These are phyloP conservation scores for Indicator indicator DNA, from an alignment of 2,113 vertebrate species.

Conservation along the genomic window DNA sequence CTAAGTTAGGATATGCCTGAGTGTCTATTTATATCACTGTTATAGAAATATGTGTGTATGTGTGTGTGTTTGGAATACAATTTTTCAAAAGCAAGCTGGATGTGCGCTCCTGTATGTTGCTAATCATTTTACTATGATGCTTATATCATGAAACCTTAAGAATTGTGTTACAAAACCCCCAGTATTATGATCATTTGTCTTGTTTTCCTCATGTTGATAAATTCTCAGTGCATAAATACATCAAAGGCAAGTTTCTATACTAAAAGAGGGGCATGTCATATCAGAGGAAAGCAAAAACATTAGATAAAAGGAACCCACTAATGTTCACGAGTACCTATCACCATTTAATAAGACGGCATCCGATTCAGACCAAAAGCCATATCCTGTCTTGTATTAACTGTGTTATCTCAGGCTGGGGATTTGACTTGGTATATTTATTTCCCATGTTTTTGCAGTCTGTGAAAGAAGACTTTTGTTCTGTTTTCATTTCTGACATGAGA, in stretches of 20 bases:
- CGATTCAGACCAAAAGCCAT: constrained; percentile 11
- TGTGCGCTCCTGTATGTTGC: not conserved
- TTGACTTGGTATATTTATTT: constrained; percentile 14
- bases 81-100: constrained; percentile 24
- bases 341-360: constrained; percentile 4
- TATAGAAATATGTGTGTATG: not conserved
- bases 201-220: not conserved
- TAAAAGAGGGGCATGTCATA: not conserved
- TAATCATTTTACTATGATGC: not conserved
- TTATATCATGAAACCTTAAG: not conserved
- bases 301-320: constrained; percentile 14
- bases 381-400: not conserved
- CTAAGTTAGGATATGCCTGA: not conserved
- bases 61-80: not conserved
- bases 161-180: not conserved
- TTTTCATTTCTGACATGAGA: not conserved
- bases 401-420: constrained; percentile 15
- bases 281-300: not conserved
- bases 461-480: constrained; percentile 17
- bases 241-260: not conserved
- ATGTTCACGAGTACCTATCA: not conserved
- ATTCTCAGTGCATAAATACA: not conserved
- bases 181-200: not conserved
- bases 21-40: not conserved
- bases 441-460: not conserved